phyloP scores from a whole-genome alignment of 2,797 vertebrate genomes.

The Prunella strophiata region DNA sequence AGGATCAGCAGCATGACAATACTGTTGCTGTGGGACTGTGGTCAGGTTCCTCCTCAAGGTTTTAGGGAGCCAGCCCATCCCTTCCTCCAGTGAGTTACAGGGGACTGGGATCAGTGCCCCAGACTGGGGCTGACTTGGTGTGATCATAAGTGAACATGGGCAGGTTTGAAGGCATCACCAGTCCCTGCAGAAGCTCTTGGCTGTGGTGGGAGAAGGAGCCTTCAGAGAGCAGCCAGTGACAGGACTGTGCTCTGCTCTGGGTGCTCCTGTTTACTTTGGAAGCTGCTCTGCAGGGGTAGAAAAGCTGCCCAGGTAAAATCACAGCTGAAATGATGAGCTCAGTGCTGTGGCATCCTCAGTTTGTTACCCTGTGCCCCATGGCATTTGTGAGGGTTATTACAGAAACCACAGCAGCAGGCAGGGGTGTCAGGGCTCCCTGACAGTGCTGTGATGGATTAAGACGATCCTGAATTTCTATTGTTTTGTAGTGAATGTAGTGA shows the following conservation, averaged over 20 bases:
- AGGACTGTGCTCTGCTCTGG: background rate
- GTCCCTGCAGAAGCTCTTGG: background rate
- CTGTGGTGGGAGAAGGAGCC: accelerated
- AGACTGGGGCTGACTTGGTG: background rate
- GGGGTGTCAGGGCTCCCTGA: conserved; percentile 37
- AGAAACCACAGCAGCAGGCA: background rate
- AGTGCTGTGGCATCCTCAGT: background rate
- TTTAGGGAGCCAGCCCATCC: background rate
- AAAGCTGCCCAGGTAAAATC: background rate
- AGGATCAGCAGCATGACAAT: background rate
- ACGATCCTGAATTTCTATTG: conserved; percentile 62
- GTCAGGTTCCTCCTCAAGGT: background rate
- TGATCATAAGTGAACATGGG: background rate
- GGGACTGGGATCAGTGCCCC: background rate
- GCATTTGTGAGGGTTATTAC: background rate
- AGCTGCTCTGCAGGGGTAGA: accelerated
- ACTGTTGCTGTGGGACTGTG: accelerated
- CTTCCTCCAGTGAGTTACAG: background rate
- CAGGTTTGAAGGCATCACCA: background rate
- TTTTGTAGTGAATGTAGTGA: conserved; percentile 45
- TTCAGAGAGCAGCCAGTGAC: background rate
- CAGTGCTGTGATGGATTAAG: conserved; percentile 70
- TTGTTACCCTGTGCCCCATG: background rate
- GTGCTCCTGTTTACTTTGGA: background rate
- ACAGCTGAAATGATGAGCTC: background rate